phyloP scores from a whole-genome alignment of 2,113 vertebrate species.

The Zosterops hypoxanthus region DNA sequence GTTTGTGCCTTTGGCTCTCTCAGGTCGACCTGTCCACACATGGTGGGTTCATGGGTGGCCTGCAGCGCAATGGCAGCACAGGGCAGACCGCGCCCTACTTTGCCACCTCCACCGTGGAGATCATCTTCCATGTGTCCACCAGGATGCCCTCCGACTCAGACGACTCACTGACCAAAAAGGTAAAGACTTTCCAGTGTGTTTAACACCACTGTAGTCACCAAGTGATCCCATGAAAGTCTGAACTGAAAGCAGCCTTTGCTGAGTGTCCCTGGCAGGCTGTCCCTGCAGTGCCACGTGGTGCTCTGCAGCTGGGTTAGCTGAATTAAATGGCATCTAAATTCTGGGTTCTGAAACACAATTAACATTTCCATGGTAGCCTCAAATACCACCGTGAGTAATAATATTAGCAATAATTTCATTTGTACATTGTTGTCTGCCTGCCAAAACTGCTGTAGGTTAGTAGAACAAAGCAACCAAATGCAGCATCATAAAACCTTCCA shows the following conservation, averaged over 20 bases:
- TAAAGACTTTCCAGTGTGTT: conserved; percentile 10
- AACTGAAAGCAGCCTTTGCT: background rate
- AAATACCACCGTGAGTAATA: conserved; percentile 45
- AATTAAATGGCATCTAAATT: conserved; percentile 53
- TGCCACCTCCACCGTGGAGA: conserved; percentile 95
- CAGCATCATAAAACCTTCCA: background rate
- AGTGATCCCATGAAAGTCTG: background rate
- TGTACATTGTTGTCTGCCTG: conserved; percentile 22
- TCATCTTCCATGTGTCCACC: conserved; percentile 96
- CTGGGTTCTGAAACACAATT: conserved; percentile 30
- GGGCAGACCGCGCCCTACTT: conserved; percentile 94
- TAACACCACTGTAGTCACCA: background rate
- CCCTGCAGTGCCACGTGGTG: background rate
- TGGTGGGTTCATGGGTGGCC: conserved; percentile 96
- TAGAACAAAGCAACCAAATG: conserved; percentile 18
- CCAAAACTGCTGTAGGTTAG: conserved; percentile 19
- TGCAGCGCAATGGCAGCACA: conserved; percentile 96
- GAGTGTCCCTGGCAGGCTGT: background rate
- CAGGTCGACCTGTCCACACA: conserved; percentile 94
- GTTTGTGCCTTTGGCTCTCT: background rate
- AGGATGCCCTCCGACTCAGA: conserved; percentile 96
- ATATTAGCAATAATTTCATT: conserved; percentile 57
- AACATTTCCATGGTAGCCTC: conserved; percentile 61
- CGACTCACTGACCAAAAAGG: conserved; percentile 96
- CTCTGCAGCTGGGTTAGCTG: background rate